Evolutionary conservation across 2,113 vertebrate genomes (phyloP), one percentile per base, ranked within the genome.

Genomic region (Dicaeum eximium): DNA sequence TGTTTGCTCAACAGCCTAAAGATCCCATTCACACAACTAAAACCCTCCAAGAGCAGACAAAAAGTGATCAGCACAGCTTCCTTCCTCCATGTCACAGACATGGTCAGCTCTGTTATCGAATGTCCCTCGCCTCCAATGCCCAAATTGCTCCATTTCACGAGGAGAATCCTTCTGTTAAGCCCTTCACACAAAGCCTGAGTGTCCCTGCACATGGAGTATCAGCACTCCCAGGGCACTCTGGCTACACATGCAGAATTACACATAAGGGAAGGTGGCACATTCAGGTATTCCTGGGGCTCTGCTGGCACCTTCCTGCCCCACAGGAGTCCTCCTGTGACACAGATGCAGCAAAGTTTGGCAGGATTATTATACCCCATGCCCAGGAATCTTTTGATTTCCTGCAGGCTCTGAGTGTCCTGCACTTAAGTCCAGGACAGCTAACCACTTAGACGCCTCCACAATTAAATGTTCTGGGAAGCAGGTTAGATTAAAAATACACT

Each of bases 1-100:
- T 78, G 81, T 80, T 94, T 94, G 80, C 69, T 71, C 64, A 94
- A 70, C 38, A 78, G 75, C 60, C 93, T 88, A 13, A 80, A 80
- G 60, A 66, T 70, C 42, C 66, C 72, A 67, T 62, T 86, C 47
- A 73, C 60, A 78, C 35, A 78, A 50, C 64, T 48, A 78, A 93
- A 77, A 44, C 7, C 64, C 61, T 86, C 75, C 67, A 80, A 93
- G 72, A 67, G 38, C 51, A 86, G 56, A 27, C 3, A 3, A 73
- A 90, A 31, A 78, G 42, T 10, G 2, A 85, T n/a, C 27, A 60
- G 40, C 4, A 1, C 56, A 60, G 60, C 51, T 69, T 83, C 86
- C 23, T 48, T 47, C 69, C 74, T 66, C 65, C 77, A 11, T 1
- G 19, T 20, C 84, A 67, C 28, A 56, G 57, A 67, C 61, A 47